These are phyloP conservation scores for Geococcyx californianus DNA, from an alignment of 2,113 vertebrate genomes.

Conservation along the genomic window DNA sequence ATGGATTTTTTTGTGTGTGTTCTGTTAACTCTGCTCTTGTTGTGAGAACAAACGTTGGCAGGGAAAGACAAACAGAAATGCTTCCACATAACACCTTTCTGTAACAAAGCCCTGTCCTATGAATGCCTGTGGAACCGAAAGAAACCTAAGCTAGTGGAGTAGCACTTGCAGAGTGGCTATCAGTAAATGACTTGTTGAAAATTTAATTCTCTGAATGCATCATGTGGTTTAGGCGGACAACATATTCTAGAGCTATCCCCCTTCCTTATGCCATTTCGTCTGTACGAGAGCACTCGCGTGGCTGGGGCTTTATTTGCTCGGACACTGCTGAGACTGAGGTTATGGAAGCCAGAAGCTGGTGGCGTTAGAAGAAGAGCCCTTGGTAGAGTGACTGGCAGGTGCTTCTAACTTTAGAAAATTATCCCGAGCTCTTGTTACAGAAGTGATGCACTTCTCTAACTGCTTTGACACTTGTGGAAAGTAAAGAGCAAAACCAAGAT, in stretches of 20 bases:
- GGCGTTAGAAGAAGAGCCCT: conserved; percentile 62
- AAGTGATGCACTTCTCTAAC: neutral
- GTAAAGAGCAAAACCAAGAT: neutral
- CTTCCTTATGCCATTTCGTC: conserved; percentile 71
- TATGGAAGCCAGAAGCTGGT: conserved; percentile 71
- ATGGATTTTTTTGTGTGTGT: neutral
- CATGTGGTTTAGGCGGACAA: conserved; percentile 79
- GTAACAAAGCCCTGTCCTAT: conserved; percentile 73
- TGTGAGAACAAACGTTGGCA: neutral
- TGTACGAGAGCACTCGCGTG: conserved; percentile 60
- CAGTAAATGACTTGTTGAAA: conserved; percentile 83
- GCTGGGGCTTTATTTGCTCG: conserved; percentile 47
- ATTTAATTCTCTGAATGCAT: conserved; percentile 85
- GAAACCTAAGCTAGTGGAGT: conserved; percentile 75
- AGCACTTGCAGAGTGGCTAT: conserved; percentile 73
- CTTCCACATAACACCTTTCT: conserved; percentile 57
- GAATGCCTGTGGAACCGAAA: conserved; percentile 77
- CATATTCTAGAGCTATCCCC: conserved; percentile 74
- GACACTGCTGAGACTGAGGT: conserved; percentile 69
- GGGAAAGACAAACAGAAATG: conserved; percentile 60
- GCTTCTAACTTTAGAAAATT: neutral
- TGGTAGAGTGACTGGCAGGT: neutral
- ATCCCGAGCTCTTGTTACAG: neutral
- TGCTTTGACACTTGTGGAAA: neutral
- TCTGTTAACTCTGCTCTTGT: neutral